Conservation (phyloP, 2,888 invertebrate species). For the Ernsta delagoae region DNA sequence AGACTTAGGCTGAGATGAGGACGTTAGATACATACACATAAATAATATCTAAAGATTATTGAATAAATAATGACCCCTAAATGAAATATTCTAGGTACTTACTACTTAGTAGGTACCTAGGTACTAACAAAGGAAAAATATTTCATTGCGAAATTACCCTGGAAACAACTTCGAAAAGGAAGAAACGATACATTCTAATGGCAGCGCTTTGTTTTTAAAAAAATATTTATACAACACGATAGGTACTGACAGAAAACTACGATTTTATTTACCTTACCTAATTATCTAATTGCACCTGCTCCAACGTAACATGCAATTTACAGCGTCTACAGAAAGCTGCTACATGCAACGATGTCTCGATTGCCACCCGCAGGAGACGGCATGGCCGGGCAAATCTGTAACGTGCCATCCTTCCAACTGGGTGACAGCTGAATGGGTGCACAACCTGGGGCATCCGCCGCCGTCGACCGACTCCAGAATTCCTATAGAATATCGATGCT, state of each 20-base stretch:
- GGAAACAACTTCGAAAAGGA: too few relatives aligned
- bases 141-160: too few relatives aligned
- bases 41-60: too few relatives aligned
- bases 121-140: too few relatives aligned
- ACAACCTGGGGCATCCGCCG: conserved; percentile 73
- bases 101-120: too few relatives aligned
- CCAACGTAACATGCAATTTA: conserved; percentile 14
- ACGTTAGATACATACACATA: neutral
- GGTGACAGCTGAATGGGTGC: conserved; percentile 75
- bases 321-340: conserved; percentile 71
- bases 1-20: neutral
- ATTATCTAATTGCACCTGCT: neutral
- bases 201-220: too few relatives aligned
- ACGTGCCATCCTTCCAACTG: conserved; percentile 70
- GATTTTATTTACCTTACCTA: too few relatives aligned
- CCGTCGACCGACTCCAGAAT: conserved; percentile 70
- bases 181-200: too few relatives aligned
- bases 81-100: too few relatives aligned
- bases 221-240: too few relatives aligned
- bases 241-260: too few relatives aligned
- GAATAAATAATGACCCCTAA: too few relatives aligned
- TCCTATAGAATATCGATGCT: conserved; percentile 71
- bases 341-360: conserved; percentile 71
- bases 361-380: conserved; percentile 65
- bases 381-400: conserved; percentile 54